These are phyloP conservation scores for Grus americana DNA, from an alignment of 2,113 vertebrate genomes.

Conservation along the genomic window DNA sequence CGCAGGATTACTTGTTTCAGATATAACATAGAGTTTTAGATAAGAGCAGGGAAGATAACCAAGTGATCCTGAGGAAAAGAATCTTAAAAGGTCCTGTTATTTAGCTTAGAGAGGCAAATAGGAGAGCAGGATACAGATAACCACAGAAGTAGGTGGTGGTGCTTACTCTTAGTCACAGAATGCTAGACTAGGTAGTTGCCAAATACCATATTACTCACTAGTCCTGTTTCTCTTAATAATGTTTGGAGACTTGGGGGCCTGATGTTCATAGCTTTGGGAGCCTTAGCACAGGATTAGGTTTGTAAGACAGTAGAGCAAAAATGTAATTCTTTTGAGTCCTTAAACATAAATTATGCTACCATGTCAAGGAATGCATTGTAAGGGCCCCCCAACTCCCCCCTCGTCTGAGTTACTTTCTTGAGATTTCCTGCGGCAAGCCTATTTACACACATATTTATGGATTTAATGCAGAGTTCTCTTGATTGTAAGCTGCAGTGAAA, in stretches of 20 bases:
- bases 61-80: not conserved
- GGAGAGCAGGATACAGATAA: not conserved
- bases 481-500: not conserved
- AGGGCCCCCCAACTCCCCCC: fast-evolving
- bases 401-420: not conserved
- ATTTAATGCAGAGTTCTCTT: not conserved
- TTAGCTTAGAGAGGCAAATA: not conserved
- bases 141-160: not conserved
- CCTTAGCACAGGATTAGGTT: not conserved
- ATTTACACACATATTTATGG: not conserved
- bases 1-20: not conserved
- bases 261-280: not conserved
- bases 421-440: not conserved
- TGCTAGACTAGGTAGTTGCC: not conserved
- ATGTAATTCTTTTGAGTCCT: not conserved
- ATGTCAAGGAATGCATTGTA: not conserved
- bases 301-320: not conserved
- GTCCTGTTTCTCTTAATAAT: not conserved
- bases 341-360: not conserved
- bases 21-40: not conserved
- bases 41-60: not conserved
- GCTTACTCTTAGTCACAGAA: not conserved
- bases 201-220: not conserved
- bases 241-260: not conserved
- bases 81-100: not conserved